Base-by-base conservation (phyloP, 2,113 vertebrate genomes). In the Canis aureus region DNA sequence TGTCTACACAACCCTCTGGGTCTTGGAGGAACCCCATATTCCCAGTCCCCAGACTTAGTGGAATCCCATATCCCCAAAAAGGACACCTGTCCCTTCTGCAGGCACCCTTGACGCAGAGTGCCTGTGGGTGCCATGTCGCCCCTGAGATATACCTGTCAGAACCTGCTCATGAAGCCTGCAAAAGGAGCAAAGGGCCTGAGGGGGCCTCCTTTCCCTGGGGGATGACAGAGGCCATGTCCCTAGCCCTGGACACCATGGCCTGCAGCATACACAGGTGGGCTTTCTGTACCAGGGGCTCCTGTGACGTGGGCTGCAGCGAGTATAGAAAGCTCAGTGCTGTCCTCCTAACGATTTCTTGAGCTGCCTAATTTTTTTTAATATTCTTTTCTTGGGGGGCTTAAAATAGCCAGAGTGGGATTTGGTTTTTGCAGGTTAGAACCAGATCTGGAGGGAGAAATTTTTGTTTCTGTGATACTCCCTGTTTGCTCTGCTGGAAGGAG, bases 121-220 rank as follows among this genome's bases (percentile, higher is more conserved):
- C 15, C 38, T 25, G 10, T 1, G 15, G 12, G 5, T 0, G 20
- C 22, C 17, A 0, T 11, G 20, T 64, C 79, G 19, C 53, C 43
- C 4, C 2, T 29, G 2, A 76, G 55, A 27, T 11, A 32, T 0
- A 0, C 0, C n/a, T 38, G 11, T 11, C 15, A 2, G 8, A 32
- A 23, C 35, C 2, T 32, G 57, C 13, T 27, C 8, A 8, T 23
- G 4, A 25, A 32, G 11, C 27, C n/a, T 29, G 0, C 13, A 1
- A 32, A 89, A 57, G 8, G 38, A 66, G 23, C 3, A 19, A 8
- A 25, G 19, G 4, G 5, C 32, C 51, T 2, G 2, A 1, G 2
- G 10, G 3, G 11, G 0, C 49, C 11, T 7, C 17, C 27, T 27
- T 69, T 67, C 71, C 29, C 67, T 32, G 29, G 35, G 5, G 2